These are phyloP conservation scores for Myripristis jacobus DNA, from an alignment of 2,797 vertebrate species.

Conservation along the genomic window DNA sequence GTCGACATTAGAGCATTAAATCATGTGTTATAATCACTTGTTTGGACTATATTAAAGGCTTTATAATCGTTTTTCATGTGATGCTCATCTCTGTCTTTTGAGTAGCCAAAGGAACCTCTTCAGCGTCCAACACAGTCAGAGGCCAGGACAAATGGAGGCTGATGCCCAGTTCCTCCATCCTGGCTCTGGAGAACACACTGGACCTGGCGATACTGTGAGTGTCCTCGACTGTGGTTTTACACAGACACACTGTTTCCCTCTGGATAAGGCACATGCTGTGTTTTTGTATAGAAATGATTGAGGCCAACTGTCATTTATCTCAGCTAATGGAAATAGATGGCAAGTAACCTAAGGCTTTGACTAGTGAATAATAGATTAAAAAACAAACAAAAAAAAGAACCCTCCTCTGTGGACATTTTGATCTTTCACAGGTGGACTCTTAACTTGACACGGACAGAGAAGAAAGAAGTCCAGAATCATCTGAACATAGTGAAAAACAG, in stretches of 20 bases:
- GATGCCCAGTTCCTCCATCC: constrained; percentile 65
- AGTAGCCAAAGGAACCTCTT: constrained; percentile 21
- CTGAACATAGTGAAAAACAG: constrained; percentile 79
- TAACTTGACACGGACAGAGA: constrained; percentile 59
- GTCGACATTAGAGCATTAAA: not conserved
- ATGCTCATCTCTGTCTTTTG: constrained; percentile 2
- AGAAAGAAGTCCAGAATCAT: constrained; percentile 80
- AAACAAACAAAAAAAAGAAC: too few relatives aligned
- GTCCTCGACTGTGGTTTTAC: not conserved
- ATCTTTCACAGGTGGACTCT: constrained; percentile 75
- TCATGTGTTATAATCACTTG: not conserved
- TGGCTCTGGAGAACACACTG: constrained; percentile 75
- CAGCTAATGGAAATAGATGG: too few relatives aligned
- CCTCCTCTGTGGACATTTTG: not conserved
- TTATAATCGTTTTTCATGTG: not conserved
- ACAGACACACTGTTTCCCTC: not conserved
- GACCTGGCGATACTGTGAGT: constrained; percentile 82
- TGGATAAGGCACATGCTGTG: not conserved
- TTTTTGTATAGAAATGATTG: not conserved
- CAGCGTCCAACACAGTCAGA: constrained; percentile 50
- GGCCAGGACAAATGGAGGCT: constrained; percentile 66
- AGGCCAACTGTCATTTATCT: too few relatives aligned
- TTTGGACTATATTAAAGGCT: not conserved
- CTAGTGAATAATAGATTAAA: not conserved
- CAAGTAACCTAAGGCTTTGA: not conserved